phyloP scores from a whole-genome alignment of 2,888 invertebrate genomes.

The Hetaerina titia region DNA sequence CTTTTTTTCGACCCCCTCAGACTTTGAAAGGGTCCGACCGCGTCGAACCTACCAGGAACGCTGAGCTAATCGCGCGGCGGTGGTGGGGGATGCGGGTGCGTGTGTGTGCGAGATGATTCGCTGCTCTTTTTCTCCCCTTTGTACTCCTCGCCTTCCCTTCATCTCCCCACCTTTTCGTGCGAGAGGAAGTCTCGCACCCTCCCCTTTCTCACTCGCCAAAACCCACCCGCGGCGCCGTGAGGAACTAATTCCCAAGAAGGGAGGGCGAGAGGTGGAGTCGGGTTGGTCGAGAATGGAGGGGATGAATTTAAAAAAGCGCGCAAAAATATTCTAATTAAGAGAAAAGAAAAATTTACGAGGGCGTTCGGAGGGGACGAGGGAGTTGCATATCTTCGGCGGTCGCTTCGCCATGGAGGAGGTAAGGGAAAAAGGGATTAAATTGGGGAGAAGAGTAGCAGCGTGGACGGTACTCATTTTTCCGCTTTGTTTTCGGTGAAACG shows the following conservation, averaged over 20 bases:
- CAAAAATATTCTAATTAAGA: conserved; percentile 51
- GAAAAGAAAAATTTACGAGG: conserved; percentile 39
- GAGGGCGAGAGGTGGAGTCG: conserved; percentile 4
- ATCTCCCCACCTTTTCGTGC: background rate
- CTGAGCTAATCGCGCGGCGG: conserved; percentile 41
- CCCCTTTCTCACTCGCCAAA: too few relatives aligned
- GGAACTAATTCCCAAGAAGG: conserved; percentile 29
- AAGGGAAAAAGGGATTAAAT: too few relatives aligned
- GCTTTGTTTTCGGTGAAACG: too few relatives aligned
- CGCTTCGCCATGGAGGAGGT: too few relatives aligned
- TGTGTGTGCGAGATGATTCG: background rate
- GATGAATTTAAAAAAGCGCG: background rate
- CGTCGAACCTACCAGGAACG: background rate
- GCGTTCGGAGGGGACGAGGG: background rate
- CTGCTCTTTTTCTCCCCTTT: background rate
- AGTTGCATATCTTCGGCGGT: background rate
- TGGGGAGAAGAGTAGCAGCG: too few relatives aligned
- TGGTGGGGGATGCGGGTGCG: too few relatives aligned
- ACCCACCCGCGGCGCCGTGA: too few relatives aligned
- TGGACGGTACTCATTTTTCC: too few relatives aligned
- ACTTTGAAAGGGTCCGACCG: conserved; percentile 29
- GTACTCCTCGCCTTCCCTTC: background rate
- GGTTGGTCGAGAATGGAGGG: background rate
- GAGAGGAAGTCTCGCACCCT: background rate
- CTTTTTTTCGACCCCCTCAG: background rate